phyloP scores from a whole-genome alignment of 1,140 invertebrate species.

The Trichonephila clavipes region DNA sequence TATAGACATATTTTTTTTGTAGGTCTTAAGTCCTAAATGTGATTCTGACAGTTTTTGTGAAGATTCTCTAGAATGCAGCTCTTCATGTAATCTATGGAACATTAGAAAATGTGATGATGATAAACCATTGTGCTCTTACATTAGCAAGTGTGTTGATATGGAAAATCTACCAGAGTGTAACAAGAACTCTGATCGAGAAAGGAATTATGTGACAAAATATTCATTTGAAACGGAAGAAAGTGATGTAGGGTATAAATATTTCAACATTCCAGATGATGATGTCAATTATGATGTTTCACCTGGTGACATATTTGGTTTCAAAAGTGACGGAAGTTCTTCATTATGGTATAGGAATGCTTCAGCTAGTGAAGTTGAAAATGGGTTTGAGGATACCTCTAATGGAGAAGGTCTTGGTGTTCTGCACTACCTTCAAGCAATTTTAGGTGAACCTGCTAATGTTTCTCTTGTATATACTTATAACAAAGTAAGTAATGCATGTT shows the following conservation, averaged over 20 bases:
- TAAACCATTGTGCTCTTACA: slow-evolving; percentile 30
- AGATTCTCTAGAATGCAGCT: slow-evolving; percentile 13
- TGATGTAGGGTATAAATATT: slow-evolving; percentile 23
- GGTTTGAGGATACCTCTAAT: neutral
- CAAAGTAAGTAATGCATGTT: slow-evolving; percentile 35
- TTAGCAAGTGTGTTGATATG: slow-evolving; percentile 32
- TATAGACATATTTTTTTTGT: neutral
- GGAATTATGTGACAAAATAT: slow-evolving; percentile 5
- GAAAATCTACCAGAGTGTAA: neutral
- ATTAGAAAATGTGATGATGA: neutral
- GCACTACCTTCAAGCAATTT: slow-evolving; percentile 31
- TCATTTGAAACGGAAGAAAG: slow-evolving; percentile 7
- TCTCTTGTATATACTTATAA: slow-evolving; percentile 46
- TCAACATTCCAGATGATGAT: neutral
- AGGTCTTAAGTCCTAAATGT: slow-evolving; percentile 57
- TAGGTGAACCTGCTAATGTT: slow-evolving; percentile 42
- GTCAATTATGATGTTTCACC: slow-evolving; percentile 9
- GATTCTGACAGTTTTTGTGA: slow-evolving; percentile 56
- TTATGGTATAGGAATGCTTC: slow-evolving; percentile 36
- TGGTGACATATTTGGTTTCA: slow-evolving; percentile 67
- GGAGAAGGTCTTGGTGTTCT: slow-evolving; percentile 19
- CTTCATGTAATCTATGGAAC: slow-evolving; percentile 19
- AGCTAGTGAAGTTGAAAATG: slow-evolving; percentile 33
- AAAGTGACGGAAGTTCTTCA: slow-evolving; percentile 25
- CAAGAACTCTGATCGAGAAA: neutral